Evolutionary conservation across 2,888 invertebrate species (phyloP).

Genomic region (Odontocolon sp.): DNA sequence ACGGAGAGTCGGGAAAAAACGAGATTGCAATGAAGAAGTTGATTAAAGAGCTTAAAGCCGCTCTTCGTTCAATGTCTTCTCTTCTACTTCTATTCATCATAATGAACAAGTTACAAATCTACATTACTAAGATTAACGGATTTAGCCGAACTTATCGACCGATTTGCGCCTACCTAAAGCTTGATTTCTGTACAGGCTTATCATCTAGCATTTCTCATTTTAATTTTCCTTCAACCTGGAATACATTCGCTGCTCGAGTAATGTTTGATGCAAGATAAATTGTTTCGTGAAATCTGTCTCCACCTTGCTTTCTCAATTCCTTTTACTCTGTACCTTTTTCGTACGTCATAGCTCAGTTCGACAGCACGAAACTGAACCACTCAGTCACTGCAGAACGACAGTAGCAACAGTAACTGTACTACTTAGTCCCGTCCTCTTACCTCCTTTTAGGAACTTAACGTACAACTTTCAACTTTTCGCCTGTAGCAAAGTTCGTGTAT

Average conservation of each 20-base stretch:
- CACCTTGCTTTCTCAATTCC: conserved; percentile 2
- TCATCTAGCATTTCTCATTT: background rate
- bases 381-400: conserved; percentile 27
- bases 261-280: conserved; percentile 18
- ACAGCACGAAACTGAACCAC: conserved; percentile 31
- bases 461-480: conserved; percentile 36
- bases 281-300: conserved; percentile 1
- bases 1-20: conserved; percentile 6
- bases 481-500: conserved; percentile 19
- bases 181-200: conserved; percentile 3
- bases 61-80: conserved; percentile 5
- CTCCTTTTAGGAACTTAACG: conserved; percentile 34
- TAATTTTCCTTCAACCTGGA: no score
- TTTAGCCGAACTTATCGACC: conserved; percentile 9
- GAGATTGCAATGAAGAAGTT: conserved; percentile 51
- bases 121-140: conserved; percentile 12
- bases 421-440: conserved; percentile 14
- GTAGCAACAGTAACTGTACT: conserved; percentile 13
- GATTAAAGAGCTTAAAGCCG: conserved; percentile 41
- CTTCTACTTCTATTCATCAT: background rate
- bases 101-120: background rate
- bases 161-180: background rate
- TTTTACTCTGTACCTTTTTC: background rate
- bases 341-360: conserved; percentile 13
- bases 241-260: background rate